Base-by-base conservation (phyloP, 2,113 vertebrate species). In the Carassius auratus region DNA sequence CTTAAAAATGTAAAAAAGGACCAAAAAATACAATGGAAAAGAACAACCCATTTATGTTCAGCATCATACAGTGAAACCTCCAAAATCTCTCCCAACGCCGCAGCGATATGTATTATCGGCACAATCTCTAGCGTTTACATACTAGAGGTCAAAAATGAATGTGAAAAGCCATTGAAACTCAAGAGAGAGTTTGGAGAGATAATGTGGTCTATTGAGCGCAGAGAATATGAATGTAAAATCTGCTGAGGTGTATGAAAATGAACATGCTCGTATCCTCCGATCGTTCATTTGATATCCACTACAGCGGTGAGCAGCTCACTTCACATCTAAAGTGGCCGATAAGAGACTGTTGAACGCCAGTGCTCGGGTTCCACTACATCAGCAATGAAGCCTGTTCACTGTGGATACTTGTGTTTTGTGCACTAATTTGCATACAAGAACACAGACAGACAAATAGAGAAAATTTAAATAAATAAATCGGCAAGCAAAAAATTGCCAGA, bases 171-270 rank as follows among this genome's bases (percentile, higher is more conserved):
- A 59, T 59, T 38, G 76, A 77, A 77, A 77, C 52, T 77, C 30
- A 59, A 57, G 76, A 77, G 76, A 59, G 30, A 57, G 30, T 77
- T 57, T 59, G 76, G 52, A 77, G 76, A 77, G 52, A 77, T 77
- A 59, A 77, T 57, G 52, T 12, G 52, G 26, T 57, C 52, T 77
- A 59, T 38, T 59, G 76, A 38, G 38, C 4, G 36, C 76, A 38
- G 30, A 59, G 30, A 38, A 59, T 36, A 36, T 77, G 52, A 59
- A 77, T 77, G 50, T 57, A 48, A 77, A 77, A 77, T 59, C 26
- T 77, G 75, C 75, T 77, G 75, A 57, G 17, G 15, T 0, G 26
- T 77, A 33, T 38, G 76, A 59, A 77, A 57, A 77, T 36, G 76
- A 77, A 45, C 71, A 74, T 45, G 71, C 71, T 45, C 19, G 36